These are phyloP conservation scores for Octodon degus DNA, from an alignment of 2,113 vertebrate genomes.

Conservation along the genomic window DNA sequence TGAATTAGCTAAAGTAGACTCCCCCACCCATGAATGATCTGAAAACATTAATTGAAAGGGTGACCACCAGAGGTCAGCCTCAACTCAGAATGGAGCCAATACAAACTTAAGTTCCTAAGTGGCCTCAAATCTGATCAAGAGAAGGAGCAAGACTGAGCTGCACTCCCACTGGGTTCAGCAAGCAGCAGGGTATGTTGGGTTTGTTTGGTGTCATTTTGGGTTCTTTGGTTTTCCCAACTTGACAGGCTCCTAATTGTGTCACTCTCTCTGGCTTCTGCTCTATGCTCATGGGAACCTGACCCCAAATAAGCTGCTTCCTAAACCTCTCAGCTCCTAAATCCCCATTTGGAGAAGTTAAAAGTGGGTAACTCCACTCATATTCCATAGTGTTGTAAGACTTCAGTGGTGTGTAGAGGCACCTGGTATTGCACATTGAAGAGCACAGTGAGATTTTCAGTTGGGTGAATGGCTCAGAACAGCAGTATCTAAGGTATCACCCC, in stretches of 20 bases:
- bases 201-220: neutral
- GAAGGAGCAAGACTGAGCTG: neutral
- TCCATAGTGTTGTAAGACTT: neutral
- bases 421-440: neutral
- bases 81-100: neutral
- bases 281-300: neutral
- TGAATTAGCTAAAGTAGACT: neutral
- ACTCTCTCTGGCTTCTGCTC: neutral
- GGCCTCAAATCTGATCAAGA: neutral
- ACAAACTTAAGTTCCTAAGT: neutral
- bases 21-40: neutral
- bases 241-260: neutral
- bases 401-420: neutral
- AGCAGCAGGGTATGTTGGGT: neutral
- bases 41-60: slow-evolving; percentile 19
- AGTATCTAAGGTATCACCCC: neutral
- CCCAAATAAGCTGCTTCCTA: neutral
- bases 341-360: neutral
- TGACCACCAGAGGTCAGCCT: slow-evolving; percentile 69
- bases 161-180: neutral
- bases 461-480: no score
- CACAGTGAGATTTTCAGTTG: neutral
- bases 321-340: slow-evolving; percentile 10
- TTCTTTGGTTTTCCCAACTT: neutral
- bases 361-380: neutral